Evolutionary conservation across 2,113 vertebrate species (phyloP).

Genomic region (Cynopterus brachyotis): DNA sequence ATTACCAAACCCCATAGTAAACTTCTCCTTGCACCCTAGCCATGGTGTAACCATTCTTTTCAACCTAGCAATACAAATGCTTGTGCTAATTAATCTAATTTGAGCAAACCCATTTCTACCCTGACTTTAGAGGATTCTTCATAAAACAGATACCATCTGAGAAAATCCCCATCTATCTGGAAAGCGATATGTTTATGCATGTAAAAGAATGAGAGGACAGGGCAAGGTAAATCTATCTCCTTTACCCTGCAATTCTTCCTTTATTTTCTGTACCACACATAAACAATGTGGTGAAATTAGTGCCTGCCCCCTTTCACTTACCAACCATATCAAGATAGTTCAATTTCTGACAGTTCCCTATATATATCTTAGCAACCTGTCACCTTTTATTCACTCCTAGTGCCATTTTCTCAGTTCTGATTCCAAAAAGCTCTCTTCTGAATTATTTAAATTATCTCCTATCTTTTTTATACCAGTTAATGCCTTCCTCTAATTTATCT

Average conservation of each 20-base stretch:
- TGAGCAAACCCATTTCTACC: not conserved
- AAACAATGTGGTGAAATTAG: not conserved
- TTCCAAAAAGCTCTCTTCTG: not conserved
- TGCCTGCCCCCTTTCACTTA: not conserved
- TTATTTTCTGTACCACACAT: not conserved
- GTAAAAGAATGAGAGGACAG: not conserved
- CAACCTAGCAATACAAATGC: not conserved
- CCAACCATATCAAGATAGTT: not conserved
- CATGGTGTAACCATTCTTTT: not conserved
- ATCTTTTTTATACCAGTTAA: not conserved
- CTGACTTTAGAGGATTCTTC: not conserved
- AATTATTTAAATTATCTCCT: not conserved
- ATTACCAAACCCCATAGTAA: not conserved
- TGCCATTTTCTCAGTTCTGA: not conserved
- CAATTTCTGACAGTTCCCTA: not conserved
- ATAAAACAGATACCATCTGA: not conserved
- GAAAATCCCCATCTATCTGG: not conserved
- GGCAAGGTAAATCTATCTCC: not conserved
- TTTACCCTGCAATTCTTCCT: not conserved
- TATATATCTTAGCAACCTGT: not conserved
- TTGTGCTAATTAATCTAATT: not conserved
- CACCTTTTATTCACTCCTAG: not conserved
- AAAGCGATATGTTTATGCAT: not conserved
- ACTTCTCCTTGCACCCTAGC: not conserved
- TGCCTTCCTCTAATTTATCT: not conserved